A percentile compares a stretch with the other conserved stretches of the same genome.
These are phyloP conservation scores for Hirtodrosophila alboralis DNA, from an alignment of 2,888 invertebrate species.

Conservation along the genomic window DNA sequence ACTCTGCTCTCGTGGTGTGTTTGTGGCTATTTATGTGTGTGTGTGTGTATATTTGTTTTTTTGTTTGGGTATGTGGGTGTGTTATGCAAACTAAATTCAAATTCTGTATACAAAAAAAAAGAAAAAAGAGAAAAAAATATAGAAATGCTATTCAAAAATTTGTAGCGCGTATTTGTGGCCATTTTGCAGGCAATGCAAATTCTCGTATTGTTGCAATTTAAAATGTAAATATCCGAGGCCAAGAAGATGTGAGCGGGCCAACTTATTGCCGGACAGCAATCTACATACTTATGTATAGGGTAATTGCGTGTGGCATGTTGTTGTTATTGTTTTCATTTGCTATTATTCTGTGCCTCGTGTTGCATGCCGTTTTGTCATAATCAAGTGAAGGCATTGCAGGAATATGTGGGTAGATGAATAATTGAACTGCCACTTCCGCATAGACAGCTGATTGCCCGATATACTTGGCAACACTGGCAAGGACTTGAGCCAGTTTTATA, in stretches of 20 bases:
- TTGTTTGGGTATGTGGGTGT: constrained; percentile 16
- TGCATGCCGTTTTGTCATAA: constrained; percentile 56
- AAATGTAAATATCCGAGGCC: constrained; percentile 74
- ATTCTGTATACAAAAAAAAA: constrained; percentile 42
- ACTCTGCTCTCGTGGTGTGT: background rate
- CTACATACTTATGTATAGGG: constrained; percentile 23
- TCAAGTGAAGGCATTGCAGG: constrained; percentile 30
- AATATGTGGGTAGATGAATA: constrained; percentile 62
- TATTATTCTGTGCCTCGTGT: constrained; percentile 9
- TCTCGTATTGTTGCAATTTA: constrained; percentile 73
- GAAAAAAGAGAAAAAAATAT: constrained; percentile 18
- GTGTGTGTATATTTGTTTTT: constrained; percentile 12
- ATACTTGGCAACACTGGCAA: constrained; percentile 33
- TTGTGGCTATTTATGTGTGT: constrained; percentile 4
- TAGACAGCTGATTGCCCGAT: constrained; percentile 67
- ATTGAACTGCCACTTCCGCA: constrained; percentile 73
- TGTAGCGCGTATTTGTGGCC: constrained; percentile 59
- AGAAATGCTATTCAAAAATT: constrained; percentile 48
- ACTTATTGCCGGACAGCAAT: constrained; percentile 32
- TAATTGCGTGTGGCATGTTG: constrained; percentile 18
- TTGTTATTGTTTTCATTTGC: background rate
- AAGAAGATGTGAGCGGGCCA: constrained; percentile 65
- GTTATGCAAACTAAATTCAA: constrained; percentile 61
- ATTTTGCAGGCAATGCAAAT: constrained; percentile 67
- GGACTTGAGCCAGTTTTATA: constrained; percentile 36